These are phyloP conservation scores for Betta splendens DNA, from an alignment of 2,797 vertebrate species.

Conservation along the genomic window DNA sequence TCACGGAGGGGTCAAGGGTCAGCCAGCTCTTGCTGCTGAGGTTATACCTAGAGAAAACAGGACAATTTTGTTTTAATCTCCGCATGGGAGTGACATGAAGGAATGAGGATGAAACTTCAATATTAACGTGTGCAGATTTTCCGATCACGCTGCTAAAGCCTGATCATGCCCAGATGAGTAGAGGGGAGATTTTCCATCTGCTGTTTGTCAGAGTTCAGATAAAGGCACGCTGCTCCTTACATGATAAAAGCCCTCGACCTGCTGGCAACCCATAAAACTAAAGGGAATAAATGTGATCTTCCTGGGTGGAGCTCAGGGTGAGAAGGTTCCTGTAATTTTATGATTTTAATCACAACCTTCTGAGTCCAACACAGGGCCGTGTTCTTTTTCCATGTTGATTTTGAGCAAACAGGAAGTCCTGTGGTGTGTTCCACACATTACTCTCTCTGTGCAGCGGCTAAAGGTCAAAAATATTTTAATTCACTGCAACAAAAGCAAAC, in stretches of 20 bases:
- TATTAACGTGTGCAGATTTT: too few species aligned
- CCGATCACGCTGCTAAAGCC: too few species aligned
- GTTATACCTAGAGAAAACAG: slow-evolving; percentile 82
- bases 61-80: too few species aligned
- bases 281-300: slow-evolving; percentile 20
- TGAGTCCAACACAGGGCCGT: neutral
- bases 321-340: slow-evolving; percentile 48
- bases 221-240: neutral
- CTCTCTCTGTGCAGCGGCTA: neutral
- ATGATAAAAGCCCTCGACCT: neutral
- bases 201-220: neutral
- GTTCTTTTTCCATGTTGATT: slow-evolving; percentile 1
- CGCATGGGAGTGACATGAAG: too few species aligned
- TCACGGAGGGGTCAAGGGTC: slow-evolving; percentile 84
- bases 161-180: too few species aligned
- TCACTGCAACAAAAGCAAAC: slow-evolving; percentile 9
- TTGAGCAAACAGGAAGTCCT: slow-evolving; percentile 17
- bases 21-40: slow-evolving; percentile 87
- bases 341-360: slow-evolving; percentile 46
- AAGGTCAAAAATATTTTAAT: slow-evolving; percentile 22
- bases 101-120: too few species aligned
- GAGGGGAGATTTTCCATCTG: too few species aligned
- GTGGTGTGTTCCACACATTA: slow-evolving; percentile 6
- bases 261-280: slow-evolving; percentile 21
- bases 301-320: slow-evolving; percentile 46